phyloP scores from a whole-genome alignment of 2,113 vertebrate genomes.

The Lepus timidus region DNA sequence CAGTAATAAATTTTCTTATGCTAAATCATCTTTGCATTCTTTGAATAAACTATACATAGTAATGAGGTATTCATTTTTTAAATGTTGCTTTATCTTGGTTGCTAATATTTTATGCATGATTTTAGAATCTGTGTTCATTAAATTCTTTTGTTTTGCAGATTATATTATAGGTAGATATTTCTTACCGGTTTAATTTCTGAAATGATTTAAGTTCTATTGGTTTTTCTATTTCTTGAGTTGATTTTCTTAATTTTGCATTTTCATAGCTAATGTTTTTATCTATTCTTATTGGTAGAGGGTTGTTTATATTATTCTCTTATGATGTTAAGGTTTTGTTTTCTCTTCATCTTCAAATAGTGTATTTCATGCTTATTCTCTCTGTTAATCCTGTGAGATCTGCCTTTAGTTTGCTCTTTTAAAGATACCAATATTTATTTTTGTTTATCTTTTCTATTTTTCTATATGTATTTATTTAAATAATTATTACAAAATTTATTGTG shows the following conservation, averaged over 20 bases:
- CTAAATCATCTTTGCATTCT: not conserved
- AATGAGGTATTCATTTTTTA: not conserved
- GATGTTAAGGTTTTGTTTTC: conserved; percentile 11
- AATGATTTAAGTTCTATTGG: not conserved
- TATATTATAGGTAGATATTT: not conserved
- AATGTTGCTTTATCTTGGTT: not conserved
- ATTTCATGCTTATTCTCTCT: not conserved
- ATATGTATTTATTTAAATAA: not conserved
- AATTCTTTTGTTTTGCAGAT: not conserved
- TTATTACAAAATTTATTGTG: not conserved
- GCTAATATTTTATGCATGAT: not conserved
- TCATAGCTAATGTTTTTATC: not conserved
- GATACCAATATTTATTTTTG: not conserved
- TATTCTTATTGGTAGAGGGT: conserved; percentile 9
- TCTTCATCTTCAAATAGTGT: not conserved
- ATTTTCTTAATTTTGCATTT: not conserved
- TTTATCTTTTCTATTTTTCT: not conserved
- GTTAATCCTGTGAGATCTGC: not conserved
- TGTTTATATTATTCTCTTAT: conserved; percentile 3
- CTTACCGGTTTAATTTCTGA: not conserved
- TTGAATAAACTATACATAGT: not conserved
- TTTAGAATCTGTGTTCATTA: conserved; percentile 11
- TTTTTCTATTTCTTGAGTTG: not conserved
- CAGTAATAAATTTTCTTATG: not conserved
- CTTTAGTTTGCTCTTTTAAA: conserved; percentile 1